A percentile compares a stretch with the other conserved stretches of the same genome.
Conservation (phyloP, 92 coral and sea anemone species). For the Palythoa caribaeorum region DNA sequence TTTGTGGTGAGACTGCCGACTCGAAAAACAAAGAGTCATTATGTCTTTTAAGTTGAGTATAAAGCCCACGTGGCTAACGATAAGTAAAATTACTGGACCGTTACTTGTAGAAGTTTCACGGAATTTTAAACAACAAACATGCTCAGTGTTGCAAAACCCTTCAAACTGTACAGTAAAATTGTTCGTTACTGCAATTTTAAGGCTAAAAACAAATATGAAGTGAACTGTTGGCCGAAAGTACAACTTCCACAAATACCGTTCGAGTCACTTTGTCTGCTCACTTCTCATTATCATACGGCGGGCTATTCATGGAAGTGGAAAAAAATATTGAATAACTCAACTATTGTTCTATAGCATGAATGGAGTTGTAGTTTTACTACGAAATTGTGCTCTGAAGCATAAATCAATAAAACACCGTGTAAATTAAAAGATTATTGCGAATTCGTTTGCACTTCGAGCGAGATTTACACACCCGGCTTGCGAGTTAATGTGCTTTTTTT, state of each 20-base stretch:
- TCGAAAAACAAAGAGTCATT: conserved; percentile 23
- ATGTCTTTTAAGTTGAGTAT: background rate
- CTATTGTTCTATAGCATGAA: conserved; percentile 19
- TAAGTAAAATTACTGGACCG: conserved; percentile 14
- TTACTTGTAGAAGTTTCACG: conserved; percentile 17
- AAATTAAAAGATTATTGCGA: background rate
- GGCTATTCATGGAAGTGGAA: conserved; percentile 29
- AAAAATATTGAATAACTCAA: background rate
- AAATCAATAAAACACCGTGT: background rate
- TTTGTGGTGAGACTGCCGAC: conserved; percentile 39
- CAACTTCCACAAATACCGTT: background rate
- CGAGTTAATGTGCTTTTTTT: background rate
- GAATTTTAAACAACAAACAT: conserved; percentile 20
- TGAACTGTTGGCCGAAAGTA: conserved; percentile 11
- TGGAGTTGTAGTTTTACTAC: conserved; percentile 50
- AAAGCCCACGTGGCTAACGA: conserved; percentile 37
- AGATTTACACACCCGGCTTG: background rate
- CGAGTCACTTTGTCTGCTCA: background rate
- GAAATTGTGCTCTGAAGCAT: conserved; percentile 27
- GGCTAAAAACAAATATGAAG: conserved; percentile 20
- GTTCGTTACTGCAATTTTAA: background rate
- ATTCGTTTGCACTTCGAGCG: background rate
- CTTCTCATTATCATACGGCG: conserved; percentile 40
- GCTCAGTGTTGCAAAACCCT: background rate
- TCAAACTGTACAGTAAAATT: conserved; percentile 20